Conservation (phyloP, 2,797 vertebrate species). For the Hippopotamyrus pictus region DNA sequence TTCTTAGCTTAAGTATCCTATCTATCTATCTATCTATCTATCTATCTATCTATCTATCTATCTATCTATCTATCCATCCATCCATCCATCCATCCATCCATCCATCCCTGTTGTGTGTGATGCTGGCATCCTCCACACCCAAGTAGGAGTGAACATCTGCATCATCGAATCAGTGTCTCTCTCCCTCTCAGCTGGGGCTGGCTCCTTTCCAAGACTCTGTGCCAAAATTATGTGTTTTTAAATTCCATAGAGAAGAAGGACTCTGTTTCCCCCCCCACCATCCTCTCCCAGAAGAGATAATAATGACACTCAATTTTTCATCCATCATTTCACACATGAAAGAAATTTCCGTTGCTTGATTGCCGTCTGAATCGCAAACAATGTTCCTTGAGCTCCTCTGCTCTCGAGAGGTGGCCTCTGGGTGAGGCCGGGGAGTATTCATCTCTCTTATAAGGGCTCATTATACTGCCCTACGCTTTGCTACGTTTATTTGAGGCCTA, state of each 20-base stretch:
- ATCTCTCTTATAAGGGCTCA: conserved; percentile 8
- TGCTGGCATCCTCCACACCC: not conserved
- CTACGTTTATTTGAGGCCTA: not conserved
- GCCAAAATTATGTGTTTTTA: not conserved
- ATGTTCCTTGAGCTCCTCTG: not conserved
- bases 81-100: not conserved
- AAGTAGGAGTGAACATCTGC: not conserved
- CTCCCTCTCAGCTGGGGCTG: not conserved
- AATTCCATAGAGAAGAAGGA: not conserved
- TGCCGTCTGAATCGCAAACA: not conserved
- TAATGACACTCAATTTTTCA: conserved; percentile 8
- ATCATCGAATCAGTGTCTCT: not conserved
- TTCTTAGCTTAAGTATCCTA: not conserved
- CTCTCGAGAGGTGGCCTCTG: not conserved
- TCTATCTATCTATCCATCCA: not conserved
- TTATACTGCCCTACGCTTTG: conserved; percentile 1
- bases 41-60: not conserved
- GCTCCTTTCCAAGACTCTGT: not conserved
- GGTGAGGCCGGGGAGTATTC: not conserved
- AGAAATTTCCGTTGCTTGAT: not conserved
- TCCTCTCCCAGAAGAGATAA: not conserved
- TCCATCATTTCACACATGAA: conserved; percentile 10
- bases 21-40: not conserved
- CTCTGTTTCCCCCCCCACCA: not conserved
- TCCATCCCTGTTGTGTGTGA: not conserved